phyloP scores from a whole-genome alignment of 1,140 invertebrate genomes.

The Bombus waltoni region DNA sequence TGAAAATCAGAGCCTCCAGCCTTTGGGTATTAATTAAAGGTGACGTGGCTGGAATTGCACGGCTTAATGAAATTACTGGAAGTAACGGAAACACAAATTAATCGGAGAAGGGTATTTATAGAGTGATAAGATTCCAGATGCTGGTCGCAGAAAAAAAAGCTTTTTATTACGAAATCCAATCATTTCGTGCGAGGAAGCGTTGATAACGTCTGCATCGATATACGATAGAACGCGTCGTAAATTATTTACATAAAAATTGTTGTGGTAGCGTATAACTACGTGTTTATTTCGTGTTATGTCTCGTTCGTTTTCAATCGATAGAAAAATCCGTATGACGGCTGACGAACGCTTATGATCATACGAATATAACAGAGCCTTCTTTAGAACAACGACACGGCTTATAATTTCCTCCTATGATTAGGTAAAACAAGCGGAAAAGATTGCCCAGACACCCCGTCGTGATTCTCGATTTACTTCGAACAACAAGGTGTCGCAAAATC shows the following conservation, averaged over 20 bases:
- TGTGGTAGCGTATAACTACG: background rate
- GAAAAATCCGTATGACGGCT: slow-evolving; percentile 20
- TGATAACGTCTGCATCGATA: background rate
- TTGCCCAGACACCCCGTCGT: slow-evolving; percentile 6
- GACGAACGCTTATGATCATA: slow-evolving; percentile 8
- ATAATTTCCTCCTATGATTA: background rate
- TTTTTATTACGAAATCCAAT: slow-evolving; percentile 69
- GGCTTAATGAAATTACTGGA: background rate
- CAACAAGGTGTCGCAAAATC: background rate
- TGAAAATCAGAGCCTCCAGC: slow-evolving; percentile 14
- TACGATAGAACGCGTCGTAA: slow-evolving; percentile 37
- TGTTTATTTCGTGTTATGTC: slow-evolving; percentile 4
- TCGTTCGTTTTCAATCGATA: slow-evolving; percentile 17
- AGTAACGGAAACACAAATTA: background rate
- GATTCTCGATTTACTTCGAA: slow-evolving; percentile 3
- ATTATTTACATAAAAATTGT: slow-evolving; percentile 63
- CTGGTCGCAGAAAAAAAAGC: slow-evolving; percentile 47
- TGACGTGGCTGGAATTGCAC: background rate
- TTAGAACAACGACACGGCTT: slow-evolving; percentile 5
- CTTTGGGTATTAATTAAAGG: slow-evolving; percentile 16
- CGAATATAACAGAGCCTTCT: background rate
- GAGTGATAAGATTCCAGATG: background rate
- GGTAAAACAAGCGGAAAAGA: slow-evolving; percentile 4
- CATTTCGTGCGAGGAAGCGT: slow-evolving; percentile 33
- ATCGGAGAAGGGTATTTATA: background rate